These are phyloP conservation scores for Myrmecophaga tridactyla DNA, from an alignment of 2,113 vertebrate genomes.

Conservation along the genomic window DNA sequence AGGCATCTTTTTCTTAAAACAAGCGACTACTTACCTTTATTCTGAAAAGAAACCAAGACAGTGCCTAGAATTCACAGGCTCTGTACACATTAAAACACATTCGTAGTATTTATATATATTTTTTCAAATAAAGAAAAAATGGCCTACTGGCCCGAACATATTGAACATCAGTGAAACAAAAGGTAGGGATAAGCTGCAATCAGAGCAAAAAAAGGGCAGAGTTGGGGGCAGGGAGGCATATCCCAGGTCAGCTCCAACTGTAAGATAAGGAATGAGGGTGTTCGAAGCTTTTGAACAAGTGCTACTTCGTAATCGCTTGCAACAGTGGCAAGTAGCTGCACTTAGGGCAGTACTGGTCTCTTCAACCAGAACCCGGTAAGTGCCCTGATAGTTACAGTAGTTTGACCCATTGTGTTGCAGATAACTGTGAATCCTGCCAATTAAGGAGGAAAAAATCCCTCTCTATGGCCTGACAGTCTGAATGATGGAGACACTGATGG, in stretches of 20 bases:
- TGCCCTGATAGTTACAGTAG: constrained; percentile 74
- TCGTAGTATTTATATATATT: background rate
- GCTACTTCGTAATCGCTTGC: constrained; percentile 55
- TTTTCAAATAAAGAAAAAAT: constrained; percentile 49
- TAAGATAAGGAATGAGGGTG: constrained; percentile 64
- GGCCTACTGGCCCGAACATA: constrained; percentile 1
- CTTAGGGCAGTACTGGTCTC: constrained; percentile 68
- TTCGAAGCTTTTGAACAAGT: constrained; percentile 59
- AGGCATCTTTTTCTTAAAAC: constrained; percentile 20
- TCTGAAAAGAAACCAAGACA: constrained; percentile 9
- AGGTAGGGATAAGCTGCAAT: constrained; percentile 76
- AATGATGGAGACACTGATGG: constrained; percentile 62
- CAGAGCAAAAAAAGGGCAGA: constrained; percentile 41
- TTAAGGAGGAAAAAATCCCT: constrained; percentile 57
- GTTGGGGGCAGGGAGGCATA: background rate
- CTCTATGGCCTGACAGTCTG: constrained; percentile 62
- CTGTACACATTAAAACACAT: background rate
- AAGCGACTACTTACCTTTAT: background rate
- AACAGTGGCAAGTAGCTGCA: constrained; percentile 77
- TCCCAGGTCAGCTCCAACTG: constrained; percentile 44
- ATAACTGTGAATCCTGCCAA: constrained; percentile 76
- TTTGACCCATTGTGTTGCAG: constrained; percentile 74
- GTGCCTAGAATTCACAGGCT: background rate
- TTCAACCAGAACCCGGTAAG: constrained; percentile 70
- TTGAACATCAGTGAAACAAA: constrained; percentile 73